phyloP scores from a whole-genome alignment of 2,888 invertebrate genomes.

The Ernsta delagoae region DNA sequence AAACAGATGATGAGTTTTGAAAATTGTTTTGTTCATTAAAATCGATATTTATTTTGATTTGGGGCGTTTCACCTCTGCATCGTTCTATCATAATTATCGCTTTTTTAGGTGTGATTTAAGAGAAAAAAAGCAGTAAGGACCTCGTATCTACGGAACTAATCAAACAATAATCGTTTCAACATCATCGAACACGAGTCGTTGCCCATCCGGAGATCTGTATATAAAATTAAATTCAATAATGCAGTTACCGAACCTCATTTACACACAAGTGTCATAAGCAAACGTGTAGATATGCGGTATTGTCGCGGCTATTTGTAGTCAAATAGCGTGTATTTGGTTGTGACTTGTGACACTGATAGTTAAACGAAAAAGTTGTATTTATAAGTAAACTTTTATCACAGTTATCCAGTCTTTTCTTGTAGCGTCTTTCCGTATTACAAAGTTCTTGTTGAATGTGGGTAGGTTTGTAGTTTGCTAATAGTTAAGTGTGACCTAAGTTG shows the following conservation, averaged over 20 bases:
- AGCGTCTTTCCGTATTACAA: neutral
- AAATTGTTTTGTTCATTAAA: constrained; percentile 16
- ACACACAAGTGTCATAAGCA: constrained; percentile 54
- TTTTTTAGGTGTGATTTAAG: no score
- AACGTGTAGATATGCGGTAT: constrained; percentile 41
- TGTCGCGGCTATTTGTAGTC: constrained; percentile 41
- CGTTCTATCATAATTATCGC: neutral
- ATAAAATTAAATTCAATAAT: constrained; percentile 35
- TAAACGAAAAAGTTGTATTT: no score
- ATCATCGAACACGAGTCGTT: no score
- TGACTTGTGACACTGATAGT: neutral
- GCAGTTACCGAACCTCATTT: constrained; percentile 37
- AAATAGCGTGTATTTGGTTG: constrained; percentile 34
- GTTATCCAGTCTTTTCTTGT: neutral
- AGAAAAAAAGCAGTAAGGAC: no score
- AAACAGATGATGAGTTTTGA: neutral
- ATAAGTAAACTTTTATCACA: no score
- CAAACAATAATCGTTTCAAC: constrained; percentile 19
- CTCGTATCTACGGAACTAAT: neutral
- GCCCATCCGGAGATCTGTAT: constrained; percentile 13
- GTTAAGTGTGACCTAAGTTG: constrained; percentile 25
- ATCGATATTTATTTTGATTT: neutral
- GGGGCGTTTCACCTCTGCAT: neutral
- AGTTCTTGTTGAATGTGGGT: constrained; percentile 4
- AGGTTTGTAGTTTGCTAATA: constrained; percentile 1